Evolutionary conservation across 2,113 vertebrate genomes (phyloP).

Genomic region (Atlantisia rogersi): DNA sequence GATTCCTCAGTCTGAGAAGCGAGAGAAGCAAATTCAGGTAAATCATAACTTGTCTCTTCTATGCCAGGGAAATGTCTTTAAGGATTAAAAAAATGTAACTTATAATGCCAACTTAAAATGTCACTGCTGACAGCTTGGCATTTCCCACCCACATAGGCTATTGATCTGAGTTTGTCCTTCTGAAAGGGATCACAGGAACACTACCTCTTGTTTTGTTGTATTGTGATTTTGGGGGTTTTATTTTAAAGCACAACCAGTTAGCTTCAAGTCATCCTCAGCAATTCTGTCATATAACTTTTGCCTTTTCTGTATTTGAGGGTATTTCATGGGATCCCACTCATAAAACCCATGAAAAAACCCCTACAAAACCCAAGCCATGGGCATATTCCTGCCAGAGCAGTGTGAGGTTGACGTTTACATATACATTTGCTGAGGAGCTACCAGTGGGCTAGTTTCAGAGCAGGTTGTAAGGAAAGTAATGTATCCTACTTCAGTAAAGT

Average conservation of each 20-base stretch:
- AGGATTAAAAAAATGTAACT: too few relatives aligned
- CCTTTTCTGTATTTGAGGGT: neutral
- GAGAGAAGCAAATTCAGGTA: constrained; percentile 89
- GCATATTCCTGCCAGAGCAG: neutral
- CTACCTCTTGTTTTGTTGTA: neutral
- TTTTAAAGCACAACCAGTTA: neutral
- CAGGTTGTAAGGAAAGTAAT: neutral
- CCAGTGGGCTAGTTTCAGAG: neutral
- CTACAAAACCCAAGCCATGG: neutral
- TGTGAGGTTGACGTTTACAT: neutral
- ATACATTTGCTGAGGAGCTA: neutral
- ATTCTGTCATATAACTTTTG: neutral
- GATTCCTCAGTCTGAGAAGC: constrained; percentile 84
- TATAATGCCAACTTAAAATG: neutral
- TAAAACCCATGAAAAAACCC: neutral
- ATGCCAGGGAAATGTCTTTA: neutral
- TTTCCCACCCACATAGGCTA: neutral
- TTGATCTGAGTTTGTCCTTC: neutral
- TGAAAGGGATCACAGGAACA: neutral
- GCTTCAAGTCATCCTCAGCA: neutral
- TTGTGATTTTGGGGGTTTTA: neutral
- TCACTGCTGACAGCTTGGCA: neutral
- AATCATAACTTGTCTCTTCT: neutral
- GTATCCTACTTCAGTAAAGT: neutral
- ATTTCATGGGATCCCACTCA: neutral